phyloP scores from a whole-genome alignment of 2,797 vertebrate genomes.

The Pristis pectinata region DNA sequence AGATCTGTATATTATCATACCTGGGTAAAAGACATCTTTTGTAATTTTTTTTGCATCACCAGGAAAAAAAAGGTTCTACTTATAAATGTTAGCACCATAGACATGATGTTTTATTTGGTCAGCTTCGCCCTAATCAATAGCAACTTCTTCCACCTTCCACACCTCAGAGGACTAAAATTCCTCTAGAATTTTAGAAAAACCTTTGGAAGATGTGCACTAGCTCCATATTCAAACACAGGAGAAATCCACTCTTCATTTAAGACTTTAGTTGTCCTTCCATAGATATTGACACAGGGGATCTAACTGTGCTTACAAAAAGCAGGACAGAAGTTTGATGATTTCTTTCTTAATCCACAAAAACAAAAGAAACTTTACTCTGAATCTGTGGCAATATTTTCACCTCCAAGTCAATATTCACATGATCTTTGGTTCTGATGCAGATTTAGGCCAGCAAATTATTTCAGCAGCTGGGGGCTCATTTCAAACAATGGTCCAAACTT shows the following conservation, averaged over 20 bases:
- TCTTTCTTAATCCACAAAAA: background rate
- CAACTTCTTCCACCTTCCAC: no score
- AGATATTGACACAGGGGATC: background rate
- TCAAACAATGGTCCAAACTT: background rate
- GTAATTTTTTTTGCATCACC: background rate
- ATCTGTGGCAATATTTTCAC: background rate
- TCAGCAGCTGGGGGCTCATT: background rate
- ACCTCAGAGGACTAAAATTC: background rate
- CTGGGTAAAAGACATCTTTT: background rate
- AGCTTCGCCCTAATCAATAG: background rate
- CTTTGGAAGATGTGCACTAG: background rate
- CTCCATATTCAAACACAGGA: no score
- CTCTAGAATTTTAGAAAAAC: background rate
- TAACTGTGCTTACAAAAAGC: background rate
- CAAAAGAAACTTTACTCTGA: background rate
- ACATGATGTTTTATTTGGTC: background rate
- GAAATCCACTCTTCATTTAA: background rate
- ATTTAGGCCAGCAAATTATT: background rate
- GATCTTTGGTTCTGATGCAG: background rate
- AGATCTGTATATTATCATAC: background rate
- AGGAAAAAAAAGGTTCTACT: background rate
- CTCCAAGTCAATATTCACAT: background rate
- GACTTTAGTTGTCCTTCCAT: background rate
- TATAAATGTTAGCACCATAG: background rate
- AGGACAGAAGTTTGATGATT: background rate